phyloP scores from a whole-genome alignment of 1,140 invertebrate species.

The Radopholus similis region DNA sequence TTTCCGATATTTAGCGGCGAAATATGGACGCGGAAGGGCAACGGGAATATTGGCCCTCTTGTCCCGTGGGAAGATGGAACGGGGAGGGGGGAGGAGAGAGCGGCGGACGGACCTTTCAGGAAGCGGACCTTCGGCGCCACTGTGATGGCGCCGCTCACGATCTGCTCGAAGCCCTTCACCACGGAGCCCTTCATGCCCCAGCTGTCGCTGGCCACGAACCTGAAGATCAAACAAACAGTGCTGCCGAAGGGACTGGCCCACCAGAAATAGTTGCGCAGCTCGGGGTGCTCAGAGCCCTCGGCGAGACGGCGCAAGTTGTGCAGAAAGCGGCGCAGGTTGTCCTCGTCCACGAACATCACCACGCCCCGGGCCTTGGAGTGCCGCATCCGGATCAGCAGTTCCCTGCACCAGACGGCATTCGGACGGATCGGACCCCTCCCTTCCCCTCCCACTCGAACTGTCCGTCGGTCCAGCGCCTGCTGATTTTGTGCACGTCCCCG shows the following conservation, averaged over 20 bases:
- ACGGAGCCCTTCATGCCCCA: constrained; percentile 71
- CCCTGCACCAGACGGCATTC: constrained; percentile 67
- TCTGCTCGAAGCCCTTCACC: constrained; percentile 67
- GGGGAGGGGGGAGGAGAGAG: too few relatives aligned
- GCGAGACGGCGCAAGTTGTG: constrained; percentile 34
- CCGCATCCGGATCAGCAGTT: constrained; percentile 64
- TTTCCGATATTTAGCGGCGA: too few relatives aligned
- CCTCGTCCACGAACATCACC: constrained; percentile 74
- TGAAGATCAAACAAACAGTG: constrained; percentile 61
- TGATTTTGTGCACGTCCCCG: constrained; percentile 65
- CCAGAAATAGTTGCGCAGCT: constrained; percentile 54
- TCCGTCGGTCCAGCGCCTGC: constrained; percentile 53
- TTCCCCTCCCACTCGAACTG: constrained; percentile 45
- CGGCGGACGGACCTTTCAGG: constrained; percentile 41
- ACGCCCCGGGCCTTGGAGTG: constrained; percentile 68
- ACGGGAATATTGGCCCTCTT: too few relatives aligned
- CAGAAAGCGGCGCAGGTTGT: constrained; percentile 68
- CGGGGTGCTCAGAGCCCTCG: constrained; percentile 29
- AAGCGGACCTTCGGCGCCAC: constrained; percentile 54
- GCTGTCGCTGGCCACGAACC: constrained; percentile 70
- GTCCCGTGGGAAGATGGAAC: too few relatives aligned
- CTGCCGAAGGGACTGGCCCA: not conserved
- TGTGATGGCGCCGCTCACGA: constrained; percentile 67
- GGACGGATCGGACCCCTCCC: constrained; percentile 66
- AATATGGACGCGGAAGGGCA: too few relatives aligned